Evolutionary conservation across 2,113 vertebrate species (phyloP), one percentile per base, ranked within the genome.

Genomic region (Himantopus leucocephalus): DNA sequence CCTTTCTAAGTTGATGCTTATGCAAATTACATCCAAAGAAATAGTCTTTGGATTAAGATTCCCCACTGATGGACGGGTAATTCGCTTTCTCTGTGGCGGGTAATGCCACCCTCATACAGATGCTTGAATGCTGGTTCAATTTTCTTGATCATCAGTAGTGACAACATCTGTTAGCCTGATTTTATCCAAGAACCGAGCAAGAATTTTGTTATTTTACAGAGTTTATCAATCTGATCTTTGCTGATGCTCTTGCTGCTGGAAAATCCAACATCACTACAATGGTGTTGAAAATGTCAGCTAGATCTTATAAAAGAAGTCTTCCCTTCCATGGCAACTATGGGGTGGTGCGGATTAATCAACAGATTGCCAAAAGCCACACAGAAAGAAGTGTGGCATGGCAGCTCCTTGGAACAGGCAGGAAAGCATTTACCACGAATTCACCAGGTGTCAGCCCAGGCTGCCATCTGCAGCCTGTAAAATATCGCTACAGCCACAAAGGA

Each of bases 11-110:
- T 56, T 88, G 75, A 88, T 81, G 17, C 1, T 27, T 92, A 96
- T 88, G 90, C 52, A 97, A 95, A 95, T 95, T 90, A 94, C 26
- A 81, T 32, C 29, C 70, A 86, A 93, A 80, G 55, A 90, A 24
- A 47, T 10, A 79, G 78, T 85, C 37, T 81, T 92, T 88, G 64
- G 55, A 92, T 94, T 92, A 92, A 94, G 83, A 92, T 86, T 91
- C 60, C 68, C 73, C 64, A 85, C 32, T 68, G 83, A 91, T 68
- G 30, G 81, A 91, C 4, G 1, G 24, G 58, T 71, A 94, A 95
- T 97, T 96, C 9, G 1, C 62, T 88, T 93, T 96, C 87, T 88
- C 63, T 52, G 41, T 84, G 75, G 72, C 72, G 75, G 50, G 35
- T 81, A 96, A 87, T 53, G 83, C 72, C 64, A 87, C 39, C 30